phyloP scores from a whole-genome alignment of 2,797 vertebrate genomes.

The Galago senegalensis region DNA sequence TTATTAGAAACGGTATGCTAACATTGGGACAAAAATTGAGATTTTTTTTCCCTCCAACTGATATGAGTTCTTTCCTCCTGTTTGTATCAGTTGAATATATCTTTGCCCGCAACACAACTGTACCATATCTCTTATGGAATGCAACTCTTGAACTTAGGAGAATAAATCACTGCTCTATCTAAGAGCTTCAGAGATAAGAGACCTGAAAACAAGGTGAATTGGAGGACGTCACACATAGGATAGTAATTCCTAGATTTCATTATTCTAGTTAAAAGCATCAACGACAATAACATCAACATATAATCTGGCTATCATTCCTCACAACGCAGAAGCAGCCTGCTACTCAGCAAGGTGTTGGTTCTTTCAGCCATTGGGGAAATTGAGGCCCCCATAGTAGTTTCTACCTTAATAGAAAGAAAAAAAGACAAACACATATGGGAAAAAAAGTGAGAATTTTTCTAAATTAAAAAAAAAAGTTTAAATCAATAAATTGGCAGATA shows the following conservation, averaged over 20 bases:
- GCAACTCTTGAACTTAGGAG: not conserved
- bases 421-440: not conserved
- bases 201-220: not conserved
- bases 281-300: not conserved
- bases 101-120: not conserved
- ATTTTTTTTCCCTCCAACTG: not conserved
- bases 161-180: not conserved
- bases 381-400: not conserved
- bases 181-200: not conserved
- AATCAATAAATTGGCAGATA: not conserved
- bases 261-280: slow-evolving; percentile 5
- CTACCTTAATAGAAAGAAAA: slow-evolving; percentile 9
- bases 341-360: not conserved
- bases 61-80: not conserved
- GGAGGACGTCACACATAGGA: not conserved
- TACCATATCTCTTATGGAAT: not conserved
- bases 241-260: slow-evolving; percentile 8
- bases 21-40: not conserved
- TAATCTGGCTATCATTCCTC: not conserved
- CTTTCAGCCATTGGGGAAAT: not conserved
- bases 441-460: not conserved
- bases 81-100: not conserved
- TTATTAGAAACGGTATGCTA: not conserved
- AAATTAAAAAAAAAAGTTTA: slow-evolving; percentile 44
- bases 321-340: not conserved